Evolutionary conservation across 2,113 vertebrate genomes (phyloP).

Genomic region (Thunnus maccoyii): DNA sequence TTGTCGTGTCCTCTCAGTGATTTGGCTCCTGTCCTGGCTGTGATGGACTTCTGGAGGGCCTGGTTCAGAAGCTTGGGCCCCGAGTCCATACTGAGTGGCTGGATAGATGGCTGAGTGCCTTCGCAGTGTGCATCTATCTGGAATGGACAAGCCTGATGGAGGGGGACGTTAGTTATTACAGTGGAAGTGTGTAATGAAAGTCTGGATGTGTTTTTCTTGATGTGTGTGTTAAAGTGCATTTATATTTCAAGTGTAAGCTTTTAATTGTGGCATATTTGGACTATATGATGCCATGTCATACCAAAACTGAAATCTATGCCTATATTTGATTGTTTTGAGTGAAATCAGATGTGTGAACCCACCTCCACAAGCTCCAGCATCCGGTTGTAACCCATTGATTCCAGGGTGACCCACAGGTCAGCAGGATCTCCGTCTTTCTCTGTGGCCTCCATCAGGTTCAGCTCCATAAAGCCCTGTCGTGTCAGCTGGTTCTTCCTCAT

Average conservation of each 20-base stretch:
- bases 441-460: constrained; percentile 95
- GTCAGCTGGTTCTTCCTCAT: constrained; percentile 95
- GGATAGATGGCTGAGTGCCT: constrained; percentile 85
- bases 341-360: constrained; percentile 1
- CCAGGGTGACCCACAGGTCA: constrained; percentile 92
- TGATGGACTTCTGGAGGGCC: constrained; percentile 88
- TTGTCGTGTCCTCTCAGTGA: constrained; percentile 86
- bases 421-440: constrained; percentile 90
- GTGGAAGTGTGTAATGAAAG: not conserved
- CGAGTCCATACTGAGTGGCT: constrained; percentile 84
- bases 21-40: constrained; percentile 84
- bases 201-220: not conserved
- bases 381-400: constrained; percentile 93
- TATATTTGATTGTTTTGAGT: not conserved
- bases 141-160: constrained; percentile 92
- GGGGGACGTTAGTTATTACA: not conserved
- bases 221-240: not conserved
- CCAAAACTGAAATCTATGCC: not conserved
- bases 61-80: constrained; percentile 87
- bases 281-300: not conserved
- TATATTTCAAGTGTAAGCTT: not conserved
- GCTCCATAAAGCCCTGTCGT: constrained; percentile 93
- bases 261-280: not conserved
- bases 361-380: constrained; percentile 92
- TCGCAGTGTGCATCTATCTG: constrained; percentile 88